These are phyloP conservation scores for Artibeus jamaicensis DNA, from an alignment of 2,797 vertebrate genomes.

Conservation along the genomic window DNA sequence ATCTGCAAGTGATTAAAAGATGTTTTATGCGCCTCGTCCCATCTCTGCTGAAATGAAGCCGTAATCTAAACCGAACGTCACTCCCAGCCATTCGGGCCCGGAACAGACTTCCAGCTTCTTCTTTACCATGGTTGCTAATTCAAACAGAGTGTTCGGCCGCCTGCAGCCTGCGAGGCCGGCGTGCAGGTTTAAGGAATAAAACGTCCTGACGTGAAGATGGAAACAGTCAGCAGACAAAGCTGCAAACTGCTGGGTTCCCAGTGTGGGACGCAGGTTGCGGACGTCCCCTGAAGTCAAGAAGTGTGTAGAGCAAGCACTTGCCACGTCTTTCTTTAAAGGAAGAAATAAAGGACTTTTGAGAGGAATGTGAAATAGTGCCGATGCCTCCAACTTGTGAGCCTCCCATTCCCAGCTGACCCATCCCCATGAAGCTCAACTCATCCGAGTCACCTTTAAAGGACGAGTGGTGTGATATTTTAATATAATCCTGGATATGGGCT, in stretches of 20 bases:
- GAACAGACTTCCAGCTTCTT: slow-evolving; percentile 62
- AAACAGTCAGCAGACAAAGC: slow-evolving; percentile 41
- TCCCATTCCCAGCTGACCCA: not conserved
- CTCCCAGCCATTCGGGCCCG: slow-evolving; percentile 55
- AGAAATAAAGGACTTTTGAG: not conserved
- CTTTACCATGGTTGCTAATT: slow-evolving; percentile 58
- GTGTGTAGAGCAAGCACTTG: not conserved
- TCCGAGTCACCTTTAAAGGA: slow-evolving; percentile 21
- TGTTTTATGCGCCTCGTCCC: slow-evolving; percentile 71
- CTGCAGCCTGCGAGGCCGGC: slow-evolving; percentile 31
- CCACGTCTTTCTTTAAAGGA: not conserved
- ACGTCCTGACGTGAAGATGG: slow-evolving; percentile 49
- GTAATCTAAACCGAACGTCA: slow-evolving; percentile 67
- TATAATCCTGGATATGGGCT: slow-evolving; percentile 64
- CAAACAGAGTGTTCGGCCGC: slow-evolving; percentile 58
- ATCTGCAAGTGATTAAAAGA: slow-evolving; percentile 79
- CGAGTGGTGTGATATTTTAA: slow-evolving; percentile 58
- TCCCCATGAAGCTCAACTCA: slow-evolving; percentile 2
- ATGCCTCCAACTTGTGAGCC: slow-evolving; percentile 25
- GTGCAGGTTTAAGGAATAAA: slow-evolving; percentile 65
- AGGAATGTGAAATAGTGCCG: not conserved
- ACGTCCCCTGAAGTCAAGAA: not conserved
- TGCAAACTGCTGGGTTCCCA: slow-evolving; percentile 12
- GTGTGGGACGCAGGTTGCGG: slow-evolving; percentile 32
- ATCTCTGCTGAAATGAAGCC: slow-evolving; percentile 68